Evolutionary conservation across 35 echinoderm and acorn worm species (phyloP).

Genomic region (Hemicentrotus pulcherrimus): DNA sequence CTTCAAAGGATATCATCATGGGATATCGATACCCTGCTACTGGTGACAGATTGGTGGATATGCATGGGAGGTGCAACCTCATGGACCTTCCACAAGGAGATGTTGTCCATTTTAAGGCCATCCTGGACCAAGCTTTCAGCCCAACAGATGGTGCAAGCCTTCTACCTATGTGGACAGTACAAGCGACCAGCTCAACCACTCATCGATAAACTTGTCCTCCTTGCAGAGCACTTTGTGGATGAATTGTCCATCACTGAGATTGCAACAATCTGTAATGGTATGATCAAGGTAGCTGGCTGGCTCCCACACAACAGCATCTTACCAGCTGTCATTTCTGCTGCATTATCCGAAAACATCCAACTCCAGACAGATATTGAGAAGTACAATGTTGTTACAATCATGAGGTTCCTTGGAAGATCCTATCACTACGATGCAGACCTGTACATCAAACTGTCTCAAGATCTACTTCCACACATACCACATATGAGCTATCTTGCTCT

Average conservation of each 20-base stretch:
- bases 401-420: constrained; percentile 51
- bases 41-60: constrained; percentile 72
- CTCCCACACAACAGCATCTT: constrained; percentile 24
- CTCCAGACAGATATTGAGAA: constrained; percentile 40
- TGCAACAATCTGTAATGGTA: constrained; percentile 50
- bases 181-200: constrained; percentile 32
- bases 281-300: constrained; percentile 39
- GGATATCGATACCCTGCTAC: constrained; percentile 54
- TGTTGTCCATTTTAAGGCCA: constrained; percentile 28
- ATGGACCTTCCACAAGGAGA: constrained; percentile 3
- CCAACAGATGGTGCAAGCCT: constrained; percentile 43
- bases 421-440: constrained; percentile 43
- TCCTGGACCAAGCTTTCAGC: constrained; percentile 23
- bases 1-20: constrained; percentile 29
- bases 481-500: background rate
- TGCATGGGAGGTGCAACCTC: constrained; percentile 5
- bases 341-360: constrained; percentile 14
- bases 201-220: constrained; percentile 41
- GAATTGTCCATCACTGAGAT: constrained; percentile 45
- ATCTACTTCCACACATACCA: background rate
- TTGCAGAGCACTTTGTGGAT: constrained; percentile 31
- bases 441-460: constrained; percentile 34
- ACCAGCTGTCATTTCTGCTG: constrained; percentile 3
- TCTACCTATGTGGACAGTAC: constrained; percentile 59
- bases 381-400: constrained; percentile 47